Evolutionary conservation across 2,113 vertebrate genomes (phyloP), one percentile per base, ranked within the genome.

Genomic region (Lagopus leucura): DNA sequence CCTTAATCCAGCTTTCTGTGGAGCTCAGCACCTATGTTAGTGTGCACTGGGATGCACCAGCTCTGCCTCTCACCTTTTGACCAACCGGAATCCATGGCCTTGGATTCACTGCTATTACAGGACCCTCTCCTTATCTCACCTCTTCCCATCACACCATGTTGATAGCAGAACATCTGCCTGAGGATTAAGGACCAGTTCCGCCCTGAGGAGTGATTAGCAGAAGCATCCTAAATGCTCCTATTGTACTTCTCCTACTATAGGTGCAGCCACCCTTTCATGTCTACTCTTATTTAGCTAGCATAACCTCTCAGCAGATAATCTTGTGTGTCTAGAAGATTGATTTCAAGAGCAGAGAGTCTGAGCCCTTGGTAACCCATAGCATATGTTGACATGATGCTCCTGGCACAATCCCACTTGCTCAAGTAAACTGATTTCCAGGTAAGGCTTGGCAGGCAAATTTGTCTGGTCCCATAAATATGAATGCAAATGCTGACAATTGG

Each of bases 41-140:
- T 38, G 17, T 88, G 78, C 34, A 87, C 82, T 89, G 57, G 48
- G 42, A 87, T 92, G 69, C 70, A 94, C 47, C 58, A 64, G 50
- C 13, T 18, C 55, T 90, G 82, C 75, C 47, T 92, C 52, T 90
- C 48, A 55, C 61, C 48, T 89, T 86, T 32, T 77, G 87, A 86
- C 78, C 86, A 95, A 83, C 45, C 48, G 45, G 48, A 66, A 52
- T 65, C 47, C 8, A 22, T 61, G 64, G 42, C n/a, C 27, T 2
- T 13, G 94, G 94, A 96, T 96, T 97, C 97, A 74, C 47, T 63
- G 88, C 92, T 97, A 90, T 97, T 97, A 92, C 80, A 92, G 86
- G 89, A 34, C 61, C 81, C 28, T 97, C 94, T 90, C 96, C 94
- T 97, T 72, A 55, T 84, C 45, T 96, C 78, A 94, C 95, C 95